Evolutionary conservation across 2,113 vertebrate species (phyloP).

Genomic region (Herpailurus yagouaroundi): DNA sequence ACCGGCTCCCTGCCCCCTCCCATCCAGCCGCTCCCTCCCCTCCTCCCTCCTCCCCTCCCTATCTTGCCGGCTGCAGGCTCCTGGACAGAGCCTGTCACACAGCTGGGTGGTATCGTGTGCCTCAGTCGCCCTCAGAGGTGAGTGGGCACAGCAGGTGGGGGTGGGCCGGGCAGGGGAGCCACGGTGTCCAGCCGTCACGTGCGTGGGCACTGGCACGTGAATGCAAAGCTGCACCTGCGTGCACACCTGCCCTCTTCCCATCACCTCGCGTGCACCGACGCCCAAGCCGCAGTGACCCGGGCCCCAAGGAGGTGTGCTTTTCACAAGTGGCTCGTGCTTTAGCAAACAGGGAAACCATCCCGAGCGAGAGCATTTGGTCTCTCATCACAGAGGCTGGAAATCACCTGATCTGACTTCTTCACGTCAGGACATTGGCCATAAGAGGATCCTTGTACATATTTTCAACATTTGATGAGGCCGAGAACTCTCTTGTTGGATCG

Average conservation of each 20-base stretch:
- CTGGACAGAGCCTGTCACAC: not conserved
- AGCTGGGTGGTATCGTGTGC: rapidly evolving
- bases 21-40: rapidly evolving
- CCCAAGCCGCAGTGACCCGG: rapidly evolving
- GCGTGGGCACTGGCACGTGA: no score
- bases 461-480: not conserved
- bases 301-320: not conserved
- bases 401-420: not conserved
- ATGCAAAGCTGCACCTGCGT: not conserved
- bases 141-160: not conserved
- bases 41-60: not conserved
- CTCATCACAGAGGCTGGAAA: not conserved
- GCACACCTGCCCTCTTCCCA: rapidly evolving
- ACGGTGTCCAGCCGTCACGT: not conserved
- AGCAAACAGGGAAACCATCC: not conserved
- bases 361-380: not conserved
- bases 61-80: not conserved
- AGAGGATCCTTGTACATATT: not conserved
- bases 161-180: not conserved
- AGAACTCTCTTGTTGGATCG: not conserved
- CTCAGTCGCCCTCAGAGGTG: no score
- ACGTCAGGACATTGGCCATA: rapidly evolving
- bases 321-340: not conserved
- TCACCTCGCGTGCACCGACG: rapidly evolving
- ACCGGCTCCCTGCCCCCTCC: not conserved